These are phyloP conservation scores for Sylvilagus floridanus DNA, from an alignment of 2,797 vertebrate genomes.

Conservation along the genomic window DNA sequence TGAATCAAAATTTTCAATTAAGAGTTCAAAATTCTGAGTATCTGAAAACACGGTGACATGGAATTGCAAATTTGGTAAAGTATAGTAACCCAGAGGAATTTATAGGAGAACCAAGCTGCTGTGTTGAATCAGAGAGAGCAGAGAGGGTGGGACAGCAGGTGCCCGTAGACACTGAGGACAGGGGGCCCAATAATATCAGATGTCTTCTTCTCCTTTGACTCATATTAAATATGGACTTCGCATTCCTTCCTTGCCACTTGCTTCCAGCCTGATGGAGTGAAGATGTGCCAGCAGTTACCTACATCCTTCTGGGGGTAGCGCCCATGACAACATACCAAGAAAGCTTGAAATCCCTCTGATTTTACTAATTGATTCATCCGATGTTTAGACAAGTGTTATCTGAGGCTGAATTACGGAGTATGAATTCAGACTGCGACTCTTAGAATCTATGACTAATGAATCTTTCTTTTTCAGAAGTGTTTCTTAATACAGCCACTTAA, in stretches of 20 bases:
- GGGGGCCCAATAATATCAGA: slow-evolving; percentile 46
- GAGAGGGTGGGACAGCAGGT: slow-evolving; percentile 39
- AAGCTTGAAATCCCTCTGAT: slow-evolving; percentile 64
- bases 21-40: slow-evolving; percentile 67
- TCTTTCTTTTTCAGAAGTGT: slow-evolving; percentile 77
- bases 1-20: slow-evolving; percentile 74
- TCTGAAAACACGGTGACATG: slow-evolving; percentile 54
- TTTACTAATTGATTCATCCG: slow-evolving; percentile 79
- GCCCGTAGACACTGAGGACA: slow-evolving; percentile 56
- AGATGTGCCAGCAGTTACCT: slow-evolving; percentile 51
- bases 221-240: slow-evolving; percentile 75
- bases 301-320: slow-evolving; percentile 38
- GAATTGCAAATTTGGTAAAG: slow-evolving; percentile 68
- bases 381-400: slow-evolving; percentile 82
- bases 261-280: slow-evolving; percentile 52
- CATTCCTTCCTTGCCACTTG: slow-evolving; percentile 66
- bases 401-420: slow-evolving; percentile 78
- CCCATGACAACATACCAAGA: slow-evolving; percentile 62
- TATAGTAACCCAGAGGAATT: slow-evolving; percentile 29
- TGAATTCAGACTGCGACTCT: slow-evolving; percentile 76
- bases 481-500: slow-evolving; percentile 79
- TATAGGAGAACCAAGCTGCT: slow-evolving; percentile 52
- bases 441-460: slow-evolving; percentile 70
- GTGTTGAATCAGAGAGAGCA: slow-evolving; percentile 11
- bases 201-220: slow-evolving; percentile 71